These are phyloP conservation scores for Dendropsophus ebraccatus DNA, from an alignment of 2,113 vertebrate species.

Conservation along the genomic window DNA sequence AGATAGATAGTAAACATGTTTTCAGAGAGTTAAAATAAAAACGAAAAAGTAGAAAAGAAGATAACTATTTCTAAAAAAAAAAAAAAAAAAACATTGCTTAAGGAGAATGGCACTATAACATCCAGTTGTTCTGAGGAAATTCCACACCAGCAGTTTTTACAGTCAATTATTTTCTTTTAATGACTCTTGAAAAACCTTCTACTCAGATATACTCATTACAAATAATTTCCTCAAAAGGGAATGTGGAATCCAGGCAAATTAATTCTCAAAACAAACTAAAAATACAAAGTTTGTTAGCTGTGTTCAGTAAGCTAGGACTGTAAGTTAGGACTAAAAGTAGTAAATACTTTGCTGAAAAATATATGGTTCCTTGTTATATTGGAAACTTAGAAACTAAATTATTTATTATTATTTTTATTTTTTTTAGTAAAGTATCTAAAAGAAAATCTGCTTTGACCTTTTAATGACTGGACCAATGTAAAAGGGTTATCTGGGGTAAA, in stretches of 20 bases:
- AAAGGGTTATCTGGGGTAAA: too few species aligned
- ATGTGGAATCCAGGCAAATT: not conserved
- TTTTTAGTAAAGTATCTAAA: too few species aligned
- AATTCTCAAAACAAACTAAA: not conserved
- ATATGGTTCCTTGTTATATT: too few species aligned
- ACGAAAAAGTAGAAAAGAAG: not conserved
- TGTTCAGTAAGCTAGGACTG: not conserved
- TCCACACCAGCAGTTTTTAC: conserved; percentile 53
- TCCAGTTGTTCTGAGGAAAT: conserved; percentile 29
- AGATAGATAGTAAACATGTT: not conserved
- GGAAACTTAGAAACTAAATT: too few species aligned
- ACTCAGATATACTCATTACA: conserved; percentile 35
- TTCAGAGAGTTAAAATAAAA: not conserved
- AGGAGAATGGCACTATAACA: conserved; percentile 16
- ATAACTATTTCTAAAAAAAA: conserved; percentile 4
- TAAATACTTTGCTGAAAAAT: too few species aligned
- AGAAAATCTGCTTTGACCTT: too few species aligned
- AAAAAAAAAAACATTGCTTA: conserved; percentile 28
- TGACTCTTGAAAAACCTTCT: conserved; percentile 36
- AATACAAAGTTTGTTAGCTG: not conserved
- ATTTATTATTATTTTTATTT: too few species aligned
- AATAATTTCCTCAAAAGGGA: conserved; percentile 13
- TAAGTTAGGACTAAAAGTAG: too few species aligned
- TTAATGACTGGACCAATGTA: too few species aligned
- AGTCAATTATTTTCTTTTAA: conserved; percentile 55